A percentile compares a stretch with the other conserved stretches of the same genome.
phyloP scores from a whole-genome alignment of 2,113 vertebrate species.

The Ginglymostoma cirratum region DNA sequence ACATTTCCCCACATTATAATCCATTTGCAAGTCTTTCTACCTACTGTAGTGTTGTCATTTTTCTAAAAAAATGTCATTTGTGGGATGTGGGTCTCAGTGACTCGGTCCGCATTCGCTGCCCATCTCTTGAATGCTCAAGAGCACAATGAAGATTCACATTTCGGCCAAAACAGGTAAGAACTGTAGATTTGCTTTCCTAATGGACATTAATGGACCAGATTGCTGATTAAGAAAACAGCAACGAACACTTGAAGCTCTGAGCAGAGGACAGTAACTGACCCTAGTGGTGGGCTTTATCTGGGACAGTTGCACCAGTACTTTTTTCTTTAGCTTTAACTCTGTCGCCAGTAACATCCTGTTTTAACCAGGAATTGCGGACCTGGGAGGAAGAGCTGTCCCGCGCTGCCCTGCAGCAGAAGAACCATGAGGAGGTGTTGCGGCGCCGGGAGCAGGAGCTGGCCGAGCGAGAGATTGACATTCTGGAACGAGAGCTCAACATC shows the following conservation, averaged over 20 bases:
- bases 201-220: neutral
- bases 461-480: constrained; percentile 87
- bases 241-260: neutral
- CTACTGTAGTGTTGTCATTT: too few species aligned
- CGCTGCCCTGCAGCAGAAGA: constrained; percentile 91
- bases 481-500: constrained; percentile 90
- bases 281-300: neutral
- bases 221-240: neutral
- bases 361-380: constrained; percentile 76
- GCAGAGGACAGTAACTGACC: neutral
- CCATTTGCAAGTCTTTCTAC: too few species aligned
- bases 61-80: too few species aligned
- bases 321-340: neutral
- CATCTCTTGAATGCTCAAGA: too few species aligned
- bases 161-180: too few species aligned
- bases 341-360: neutral
- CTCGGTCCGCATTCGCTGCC: too few species aligned
- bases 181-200: too few species aligned
- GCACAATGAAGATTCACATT: too few species aligned
- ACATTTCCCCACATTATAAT: too few species aligned
- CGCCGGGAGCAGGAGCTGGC: constrained; percentile 88
- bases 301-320: neutral
- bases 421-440: constrained; percentile 81
- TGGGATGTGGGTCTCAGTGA: too few species aligned
- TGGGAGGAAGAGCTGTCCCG: constrained; percentile 90